These are phyloP conservation scores for Alca torda DNA, from an alignment of 2,797 vertebrate genomes.

Conservation along the genomic window DNA sequence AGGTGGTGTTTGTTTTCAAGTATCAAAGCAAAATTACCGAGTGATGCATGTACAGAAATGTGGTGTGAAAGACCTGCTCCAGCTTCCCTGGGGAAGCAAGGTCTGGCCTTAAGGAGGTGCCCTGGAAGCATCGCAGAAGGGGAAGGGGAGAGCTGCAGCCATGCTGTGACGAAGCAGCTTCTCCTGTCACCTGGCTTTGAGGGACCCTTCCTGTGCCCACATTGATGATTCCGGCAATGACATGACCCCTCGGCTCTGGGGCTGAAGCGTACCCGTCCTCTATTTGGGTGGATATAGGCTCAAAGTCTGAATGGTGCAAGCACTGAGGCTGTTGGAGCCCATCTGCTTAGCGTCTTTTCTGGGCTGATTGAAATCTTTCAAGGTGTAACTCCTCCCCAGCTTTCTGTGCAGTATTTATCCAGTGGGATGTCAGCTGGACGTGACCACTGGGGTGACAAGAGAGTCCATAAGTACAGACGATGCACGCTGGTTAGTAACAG, in stretches of 20 bases:
- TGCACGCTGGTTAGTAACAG: background rate
- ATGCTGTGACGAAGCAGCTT: background rate
- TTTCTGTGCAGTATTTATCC: background rate
- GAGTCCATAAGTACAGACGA: background rate
- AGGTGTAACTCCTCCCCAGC: background rate
- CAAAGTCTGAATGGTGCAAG: background rate
- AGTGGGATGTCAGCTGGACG: background rate
- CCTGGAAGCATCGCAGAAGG: background rate
- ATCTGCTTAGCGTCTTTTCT: background rate
- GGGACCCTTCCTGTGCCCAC: background rate
- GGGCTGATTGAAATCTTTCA: background rate
- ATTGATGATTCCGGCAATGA: accelerated
- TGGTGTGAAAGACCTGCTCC: background rate
- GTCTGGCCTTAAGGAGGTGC: background rate
- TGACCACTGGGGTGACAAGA: background rate
- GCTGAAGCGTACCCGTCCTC: accelerated
- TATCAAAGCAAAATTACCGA: background rate
- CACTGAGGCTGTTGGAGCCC: background rate
- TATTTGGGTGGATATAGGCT: background rate
- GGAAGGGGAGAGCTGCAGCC: background rate
- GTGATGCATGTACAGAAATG: accelerated
- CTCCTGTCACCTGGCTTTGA: background rate
- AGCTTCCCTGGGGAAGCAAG: background rate
- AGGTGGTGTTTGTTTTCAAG: background rate
- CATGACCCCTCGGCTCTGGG: background rate